Evolutionary conservation across 2,113 vertebrate species (phyloP).

Genomic region (Phalacrocorax aristotelis): DNA sequence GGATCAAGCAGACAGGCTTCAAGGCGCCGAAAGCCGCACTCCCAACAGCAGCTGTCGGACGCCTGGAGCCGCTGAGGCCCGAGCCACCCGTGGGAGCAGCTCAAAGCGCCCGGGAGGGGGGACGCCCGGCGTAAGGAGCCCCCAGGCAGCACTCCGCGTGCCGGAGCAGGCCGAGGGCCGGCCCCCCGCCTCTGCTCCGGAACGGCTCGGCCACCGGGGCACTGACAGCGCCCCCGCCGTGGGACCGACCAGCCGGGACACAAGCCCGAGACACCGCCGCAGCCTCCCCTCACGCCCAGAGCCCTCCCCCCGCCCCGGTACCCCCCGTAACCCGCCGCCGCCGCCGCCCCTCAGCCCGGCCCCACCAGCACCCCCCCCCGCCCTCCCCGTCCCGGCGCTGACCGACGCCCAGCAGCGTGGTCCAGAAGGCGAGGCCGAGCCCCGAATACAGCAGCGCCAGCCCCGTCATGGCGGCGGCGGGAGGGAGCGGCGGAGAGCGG

Average conservation of each 20-base stretch:
- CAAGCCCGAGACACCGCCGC: not conserved
- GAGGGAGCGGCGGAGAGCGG: no score
- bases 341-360: no score
- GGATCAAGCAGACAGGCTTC: not conserved
- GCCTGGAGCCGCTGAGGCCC: accelerated
- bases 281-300: not conserved
- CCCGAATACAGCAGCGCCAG: no score
- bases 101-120: accelerated
- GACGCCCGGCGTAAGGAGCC: not conserved
- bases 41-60: accelerated
- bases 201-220: not conserved
- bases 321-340: no score
- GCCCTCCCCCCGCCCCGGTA: not conserved
- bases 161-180: not conserved
- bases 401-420: no score
- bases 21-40: accelerated
- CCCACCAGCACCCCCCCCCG: no score
- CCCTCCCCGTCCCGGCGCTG: no score
- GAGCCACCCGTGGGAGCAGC: not conserved
- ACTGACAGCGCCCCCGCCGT: not conserved
- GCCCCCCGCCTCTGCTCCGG: not conserved
- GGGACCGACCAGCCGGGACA: not conserved
- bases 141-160: not conserved
- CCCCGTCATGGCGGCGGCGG: no score
- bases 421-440: no score